A percentile compares a stretch with the other conserved stretches of the same genome.
Conservation (phyloP, 2,888 invertebrate species). For the Scaptomyza polygonia region DNA sequence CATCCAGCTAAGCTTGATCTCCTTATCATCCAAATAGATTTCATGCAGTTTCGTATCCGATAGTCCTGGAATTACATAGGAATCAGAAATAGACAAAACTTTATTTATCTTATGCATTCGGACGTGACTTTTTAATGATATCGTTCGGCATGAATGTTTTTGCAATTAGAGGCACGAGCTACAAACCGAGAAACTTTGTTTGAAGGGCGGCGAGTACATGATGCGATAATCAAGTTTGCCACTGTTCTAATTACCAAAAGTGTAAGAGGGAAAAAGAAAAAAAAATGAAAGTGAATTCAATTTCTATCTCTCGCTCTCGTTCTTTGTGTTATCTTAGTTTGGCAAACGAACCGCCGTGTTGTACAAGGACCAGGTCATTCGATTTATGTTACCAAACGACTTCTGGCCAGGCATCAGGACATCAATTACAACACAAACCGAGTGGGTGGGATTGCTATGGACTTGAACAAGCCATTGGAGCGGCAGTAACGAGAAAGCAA, state of each 20-base stretch:
- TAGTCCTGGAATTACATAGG: slow-evolving; percentile 65
- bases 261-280: slow-evolving; percentile 31
- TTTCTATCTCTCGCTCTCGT: slow-evolving; percentile 23
- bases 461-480: slow-evolving; percentile 48
- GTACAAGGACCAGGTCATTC: slow-evolving; percentile 50
- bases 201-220: slow-evolving; percentile 12
- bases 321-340: slow-evolving; percentile 11
- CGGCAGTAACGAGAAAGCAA: slow-evolving; percentile 77
- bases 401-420: slow-evolving; percentile 58
- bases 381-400: slow-evolving; percentile 72
- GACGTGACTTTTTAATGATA: no score
- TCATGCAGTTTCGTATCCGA: slow-evolving; percentile 84
- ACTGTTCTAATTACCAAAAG: slow-evolving; percentile 66
- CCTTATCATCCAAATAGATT: slow-evolving; percentile 82
- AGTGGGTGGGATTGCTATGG: slow-evolving; percentile 1
- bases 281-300: slow-evolving; percentile 56
- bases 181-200: neutral
- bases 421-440: slow-evolving; percentile 69
- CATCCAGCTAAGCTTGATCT: slow-evolving; percentile 84
- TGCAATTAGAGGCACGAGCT: slow-evolving; percentile 57
- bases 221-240: slow-evolving; percentile 69
- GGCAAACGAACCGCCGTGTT: slow-evolving; percentile 14
- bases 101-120: no score
- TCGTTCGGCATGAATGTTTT: no score
- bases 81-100: no score